Base-by-base conservation (phyloP, 2,888 invertebrate species). In the Ichneumoninae sp. region DNA sequence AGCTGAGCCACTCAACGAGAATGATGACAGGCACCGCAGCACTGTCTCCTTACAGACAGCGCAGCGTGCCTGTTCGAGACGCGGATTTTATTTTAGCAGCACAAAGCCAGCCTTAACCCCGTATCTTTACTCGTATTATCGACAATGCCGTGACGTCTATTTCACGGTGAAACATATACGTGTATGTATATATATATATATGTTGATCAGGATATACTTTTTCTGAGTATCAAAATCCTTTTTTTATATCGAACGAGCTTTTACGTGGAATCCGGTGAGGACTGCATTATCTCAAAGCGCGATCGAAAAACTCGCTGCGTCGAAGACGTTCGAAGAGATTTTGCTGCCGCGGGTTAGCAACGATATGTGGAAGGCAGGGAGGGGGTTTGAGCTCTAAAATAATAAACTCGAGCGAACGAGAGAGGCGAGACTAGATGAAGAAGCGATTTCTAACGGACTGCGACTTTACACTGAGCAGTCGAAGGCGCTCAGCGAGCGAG, bases 1-100 rank as follows among this genome's bases (percentile, higher is more conserved):
- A 92, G 89, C 86, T 88, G 89, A 92, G 90, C 90, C 91, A 91
- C 92, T 93, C 91, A 92, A 91, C 87, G 91, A 87, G 71, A 83
- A 82, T 79, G 92, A 88, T 90, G 93, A 93, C 92, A 92, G 92
- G 89, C 83, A 73, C 63, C 78, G 75, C 85, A 85, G 83, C 82
- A 84, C 87, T 87, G 87, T 88, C 52, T 54, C 88, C 86, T 89
- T 81, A 75, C 65, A 44, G 73, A 10, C 71, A 44, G 50, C 50
- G 54, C 75, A 50, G 70, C 65, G 71, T 54, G 79, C 75, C 70
- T 68, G 60, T 66, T 50, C 66, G 60, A 79, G 57, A 33, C 26
- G 47, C 85, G 83, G 44, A 81, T 86, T 83, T 85, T 84, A 75
- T 83, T 74, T 70, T 30, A n/a, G 40, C 40, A 77, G 19, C 44